Evolutionary conservation across 2,797 vertebrate species (phyloP).

Genomic region (Hephaestus fuliginosus): DNA sequence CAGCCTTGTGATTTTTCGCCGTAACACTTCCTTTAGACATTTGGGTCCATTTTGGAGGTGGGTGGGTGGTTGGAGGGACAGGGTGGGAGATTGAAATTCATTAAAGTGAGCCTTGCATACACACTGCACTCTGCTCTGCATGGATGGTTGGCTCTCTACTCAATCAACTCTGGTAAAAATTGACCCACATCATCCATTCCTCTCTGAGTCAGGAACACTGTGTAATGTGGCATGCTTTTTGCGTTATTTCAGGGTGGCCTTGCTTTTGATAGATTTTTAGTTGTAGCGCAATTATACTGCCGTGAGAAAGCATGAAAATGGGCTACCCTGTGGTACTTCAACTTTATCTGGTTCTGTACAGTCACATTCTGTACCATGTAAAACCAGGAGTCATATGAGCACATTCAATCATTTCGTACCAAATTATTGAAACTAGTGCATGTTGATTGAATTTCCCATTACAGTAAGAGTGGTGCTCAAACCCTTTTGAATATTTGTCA

Average conservation of each 20-base stretch:
- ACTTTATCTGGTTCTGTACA: constrained; percentile 21
- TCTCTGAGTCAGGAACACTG: constrained; percentile 48
- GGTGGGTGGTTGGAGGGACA: constrained; percentile 49
- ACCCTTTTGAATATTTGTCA: neutral
- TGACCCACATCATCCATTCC: constrained; percentile 66
- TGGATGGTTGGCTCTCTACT: constrained; percentile 72
- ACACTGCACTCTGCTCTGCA: constrained; percentile 55
- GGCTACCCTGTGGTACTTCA: neutral
- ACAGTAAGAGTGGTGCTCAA: neutral
- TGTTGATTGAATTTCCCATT: neutral
- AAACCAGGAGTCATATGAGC: constrained; percentile 1
- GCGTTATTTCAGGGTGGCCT: constrained; percentile 57
- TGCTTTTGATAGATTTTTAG: constrained; percentile 43
- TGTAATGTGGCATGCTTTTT: constrained; percentile 60
- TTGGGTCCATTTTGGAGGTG: constrained; percentile 60
- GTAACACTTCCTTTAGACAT: constrained; percentile 65
- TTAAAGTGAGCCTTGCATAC: constrained; percentile 71
- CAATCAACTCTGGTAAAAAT: constrained; percentile 74
- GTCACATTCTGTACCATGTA: neutral
- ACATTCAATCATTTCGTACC: neutral
- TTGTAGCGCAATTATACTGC: constrained; percentile 36
- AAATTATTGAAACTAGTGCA: neutral
- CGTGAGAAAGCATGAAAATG: constrained; percentile 10
- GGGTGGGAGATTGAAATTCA: constrained; percentile 71
- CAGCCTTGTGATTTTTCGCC: constrained; percentile 67